These are phyloP conservation scores for Ceratothoa steindachneri DNA, from an alignment of 2,888 invertebrate genomes.

Conservation along the genomic window DNA sequence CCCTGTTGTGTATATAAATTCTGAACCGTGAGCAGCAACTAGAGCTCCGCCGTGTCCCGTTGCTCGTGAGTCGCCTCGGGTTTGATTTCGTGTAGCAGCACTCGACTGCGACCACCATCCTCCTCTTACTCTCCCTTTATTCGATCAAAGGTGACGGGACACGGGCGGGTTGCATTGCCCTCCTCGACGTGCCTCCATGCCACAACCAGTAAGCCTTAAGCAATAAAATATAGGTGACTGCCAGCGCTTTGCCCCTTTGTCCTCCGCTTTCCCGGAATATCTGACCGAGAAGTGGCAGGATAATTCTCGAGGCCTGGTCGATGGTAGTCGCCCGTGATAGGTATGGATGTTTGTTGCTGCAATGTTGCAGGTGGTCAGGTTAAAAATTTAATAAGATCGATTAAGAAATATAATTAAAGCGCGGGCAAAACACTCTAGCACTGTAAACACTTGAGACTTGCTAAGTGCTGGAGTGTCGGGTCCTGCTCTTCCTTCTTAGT, in stretches of 20 bases:
- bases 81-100: not conserved
- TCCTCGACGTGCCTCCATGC: slow-evolving; percentile 15
- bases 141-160: not conserved
- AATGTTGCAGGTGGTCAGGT: slow-evolving; percentile 10
- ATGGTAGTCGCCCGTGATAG: slow-evolving; percentile 8
- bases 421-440: not conserved
- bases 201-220: slow-evolving; percentile 15
- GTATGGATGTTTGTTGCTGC: slow-evolving; percentile 3
- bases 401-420: not conserved
- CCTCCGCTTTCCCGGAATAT: not conserved
- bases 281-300: too few relatives aligned
- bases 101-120: not conserved
- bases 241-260: not conserved
- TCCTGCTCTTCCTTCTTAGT: slow-evolving; percentile 8
- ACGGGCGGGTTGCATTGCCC: slow-evolving; percentile 6
- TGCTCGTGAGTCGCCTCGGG: not conserved
- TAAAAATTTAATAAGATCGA: not conserved
- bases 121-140: not conserved
- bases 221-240: slow-evolving; percentile 10
- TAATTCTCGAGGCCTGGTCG: not conserved
- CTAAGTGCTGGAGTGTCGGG: slow-evolving; percentile 6
- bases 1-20: slow-evolving; percentile 8
- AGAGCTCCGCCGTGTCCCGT: slow-evolving; percentile 4
- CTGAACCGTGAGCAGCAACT: slow-evolving; percentile 1
- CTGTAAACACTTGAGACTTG: not conserved